phyloP scores from a whole-genome alignment of 2,113 vertebrate species.

The Pedetes capensis region DNA sequence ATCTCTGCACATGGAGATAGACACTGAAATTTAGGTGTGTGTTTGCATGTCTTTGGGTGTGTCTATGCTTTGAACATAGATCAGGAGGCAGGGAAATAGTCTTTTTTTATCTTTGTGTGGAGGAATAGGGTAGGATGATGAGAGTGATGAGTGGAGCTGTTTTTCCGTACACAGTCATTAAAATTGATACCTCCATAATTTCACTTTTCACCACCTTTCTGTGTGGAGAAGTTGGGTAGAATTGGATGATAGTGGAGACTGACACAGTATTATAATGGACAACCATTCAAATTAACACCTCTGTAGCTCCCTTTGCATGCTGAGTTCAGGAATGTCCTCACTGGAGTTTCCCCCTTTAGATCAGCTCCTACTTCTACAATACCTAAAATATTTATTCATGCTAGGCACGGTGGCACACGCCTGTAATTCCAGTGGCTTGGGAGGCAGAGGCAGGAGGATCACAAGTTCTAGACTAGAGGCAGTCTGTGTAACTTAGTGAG shows the following conservation, averaged over 20 bases:
- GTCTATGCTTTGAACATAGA: neutral
- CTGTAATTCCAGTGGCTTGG: no score
- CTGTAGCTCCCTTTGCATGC: neutral
- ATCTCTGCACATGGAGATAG: neutral
- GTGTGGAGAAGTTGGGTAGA: neutral
- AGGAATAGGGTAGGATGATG: neutral
- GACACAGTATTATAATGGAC: neutral
- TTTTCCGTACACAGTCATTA: neutral
- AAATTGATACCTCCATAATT: neutral
- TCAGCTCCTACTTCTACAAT: neutral
- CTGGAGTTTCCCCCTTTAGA: neutral
- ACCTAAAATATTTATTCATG: neutral
- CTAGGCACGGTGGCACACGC: no score
- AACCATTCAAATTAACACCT: neutral
- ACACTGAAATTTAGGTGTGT: neutral
- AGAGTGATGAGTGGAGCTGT: neutral
- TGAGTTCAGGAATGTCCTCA: neutral
- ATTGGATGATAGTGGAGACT: neutral
- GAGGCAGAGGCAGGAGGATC: no score
- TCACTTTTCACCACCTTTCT: neutral
- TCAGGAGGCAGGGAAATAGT: neutral
- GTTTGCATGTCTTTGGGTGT: neutral
- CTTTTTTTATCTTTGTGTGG: neutral
- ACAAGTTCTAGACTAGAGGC: no score
- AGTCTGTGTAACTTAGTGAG: no score